These are phyloP conservation scores for Wiebesia pumilae DNA, from an alignment of 1,140 invertebrate species.

Conservation along the genomic window DNA sequence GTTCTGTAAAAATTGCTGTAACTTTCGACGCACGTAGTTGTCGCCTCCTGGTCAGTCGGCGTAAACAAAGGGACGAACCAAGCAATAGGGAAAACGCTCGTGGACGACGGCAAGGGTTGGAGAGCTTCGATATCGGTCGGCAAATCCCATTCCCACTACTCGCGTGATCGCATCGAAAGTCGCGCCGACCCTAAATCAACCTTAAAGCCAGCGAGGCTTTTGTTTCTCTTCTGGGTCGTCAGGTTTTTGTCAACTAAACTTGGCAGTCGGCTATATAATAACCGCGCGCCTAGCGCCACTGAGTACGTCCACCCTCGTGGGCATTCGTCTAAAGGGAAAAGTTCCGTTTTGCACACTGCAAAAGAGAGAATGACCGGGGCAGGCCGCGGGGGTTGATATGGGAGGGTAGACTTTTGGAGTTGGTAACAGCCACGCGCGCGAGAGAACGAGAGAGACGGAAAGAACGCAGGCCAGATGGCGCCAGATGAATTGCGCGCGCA, in stretches of 20 bases:
- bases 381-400: background rate
- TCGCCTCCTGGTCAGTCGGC: background rate
- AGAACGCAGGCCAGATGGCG: constrained; percentile 67
- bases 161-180: background rate
- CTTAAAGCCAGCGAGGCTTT: background rate
- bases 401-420: constrained; percentile 55
- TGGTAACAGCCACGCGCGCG: constrained; percentile 5
- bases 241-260: too few species aligned
- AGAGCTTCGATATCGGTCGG: background rate
- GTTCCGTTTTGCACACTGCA: too few species aligned
- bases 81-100: constrained; percentile 11
- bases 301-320: background rate
- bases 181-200: background rate
- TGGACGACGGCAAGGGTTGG: background rate
- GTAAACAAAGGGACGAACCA: background rate
- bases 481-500: constrained; percentile 52
- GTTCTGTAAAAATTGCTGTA: background rate
- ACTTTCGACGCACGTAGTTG: background rate
- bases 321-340: too few species aligned
- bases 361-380: background rate
- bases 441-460: constrained; percentile 12
- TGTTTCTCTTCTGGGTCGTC: background rate
- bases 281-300: too few species aligned
- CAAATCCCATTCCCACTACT: background rate
- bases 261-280: too few species aligned